phyloP scores from a whole-genome alignment of 2,797 vertebrate species.

The Protonibea diacanthus region DNA sequence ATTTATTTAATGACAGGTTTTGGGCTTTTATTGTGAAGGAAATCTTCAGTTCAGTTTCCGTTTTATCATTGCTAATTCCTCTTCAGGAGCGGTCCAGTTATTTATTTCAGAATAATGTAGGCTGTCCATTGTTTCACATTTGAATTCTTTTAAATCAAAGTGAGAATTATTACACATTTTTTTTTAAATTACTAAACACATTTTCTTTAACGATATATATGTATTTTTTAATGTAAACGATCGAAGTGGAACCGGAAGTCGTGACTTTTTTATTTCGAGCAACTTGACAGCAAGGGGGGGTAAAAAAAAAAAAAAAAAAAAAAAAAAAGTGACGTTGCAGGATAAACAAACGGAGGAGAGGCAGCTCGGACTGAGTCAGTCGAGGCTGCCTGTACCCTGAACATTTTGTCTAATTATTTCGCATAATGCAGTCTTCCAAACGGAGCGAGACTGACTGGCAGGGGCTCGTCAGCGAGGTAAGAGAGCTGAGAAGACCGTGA shows the following conservation, averaged over 20 bases:
- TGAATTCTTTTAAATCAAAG: accelerated
- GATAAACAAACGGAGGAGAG: conserved; percentile 67
- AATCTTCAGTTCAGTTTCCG: neutral
- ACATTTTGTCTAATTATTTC: neutral
- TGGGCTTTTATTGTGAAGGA: conserved; percentile 39
- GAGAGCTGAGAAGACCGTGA: conserved; percentile 2
- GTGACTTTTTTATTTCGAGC: accelerated
- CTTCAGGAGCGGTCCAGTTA: neutral
- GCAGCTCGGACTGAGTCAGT: neutral
- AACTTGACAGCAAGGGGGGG: conserved; percentile 43
- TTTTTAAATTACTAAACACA: neutral
- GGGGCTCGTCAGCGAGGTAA: conserved; percentile 95
- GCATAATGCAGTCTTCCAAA: conserved; percentile 85
- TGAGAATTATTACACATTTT: neutral
- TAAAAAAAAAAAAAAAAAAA: no score
- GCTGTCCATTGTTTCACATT: no score
- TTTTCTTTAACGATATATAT: neutral
- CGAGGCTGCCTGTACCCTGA: neutral
- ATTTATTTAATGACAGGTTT: no score
- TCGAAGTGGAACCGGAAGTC: conserved; percentile 58
- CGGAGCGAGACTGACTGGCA: conserved; percentile 95
- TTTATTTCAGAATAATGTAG: accelerated
- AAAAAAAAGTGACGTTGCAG: conserved; percentile 75
- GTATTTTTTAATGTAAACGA: neutral
- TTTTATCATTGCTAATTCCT: neutral